Conservation (phyloP, 1,140 invertebrate genomes). For the Apocrypta bakeri region DNA sequence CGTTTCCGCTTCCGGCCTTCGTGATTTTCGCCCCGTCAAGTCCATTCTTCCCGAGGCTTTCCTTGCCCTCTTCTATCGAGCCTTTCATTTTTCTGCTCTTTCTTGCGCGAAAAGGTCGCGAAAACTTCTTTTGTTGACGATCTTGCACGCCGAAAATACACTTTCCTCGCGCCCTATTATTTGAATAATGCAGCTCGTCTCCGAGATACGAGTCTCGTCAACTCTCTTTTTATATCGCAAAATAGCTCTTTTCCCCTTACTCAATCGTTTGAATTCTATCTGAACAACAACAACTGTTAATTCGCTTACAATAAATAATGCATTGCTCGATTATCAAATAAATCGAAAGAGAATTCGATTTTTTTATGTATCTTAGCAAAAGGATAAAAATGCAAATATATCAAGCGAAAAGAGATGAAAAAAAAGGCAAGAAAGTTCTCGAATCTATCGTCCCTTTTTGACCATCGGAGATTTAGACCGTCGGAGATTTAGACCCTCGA, state of each 20-base stretch:
- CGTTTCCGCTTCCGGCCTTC: constrained; percentile 65
- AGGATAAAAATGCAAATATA: constrained; percentile 72
- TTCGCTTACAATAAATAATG: too few species aligned
- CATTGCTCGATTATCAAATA: too few species aligned
- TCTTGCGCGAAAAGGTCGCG: constrained; percentile 39
- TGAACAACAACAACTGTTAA: too few species aligned
- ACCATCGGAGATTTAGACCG: constrained; percentile 64
- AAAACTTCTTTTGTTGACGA: constrained; percentile 40
- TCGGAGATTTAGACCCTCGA: constrained; percentile 62
- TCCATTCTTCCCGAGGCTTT: constrained; percentile 61
- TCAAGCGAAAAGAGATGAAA: constrained; percentile 50
- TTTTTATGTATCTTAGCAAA: constrained; percentile 39
- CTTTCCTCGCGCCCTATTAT: constrained; percentile 22
- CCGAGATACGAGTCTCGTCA: background rate
- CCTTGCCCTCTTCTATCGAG: constrained; percentile 16
- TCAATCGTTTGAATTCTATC: too few species aligned
- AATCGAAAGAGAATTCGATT: constrained; percentile 70
- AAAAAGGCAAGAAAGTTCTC: constrained; percentile 50
- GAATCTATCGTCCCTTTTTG: constrained; percentile 62
- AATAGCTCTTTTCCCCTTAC: background rate
- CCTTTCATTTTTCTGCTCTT: constrained; percentile 42
- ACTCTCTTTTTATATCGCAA: background rate
- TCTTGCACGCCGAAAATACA: background rate
- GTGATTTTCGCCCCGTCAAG: constrained; percentile 66
- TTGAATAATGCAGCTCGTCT: constrained; percentile 23